Percentiles rank a stretch among this genome's conserved stretches.
phyloP scores from a whole-genome alignment of 64 coral and sea anemone species.

The Dendronephthya gigantea region DNA sequence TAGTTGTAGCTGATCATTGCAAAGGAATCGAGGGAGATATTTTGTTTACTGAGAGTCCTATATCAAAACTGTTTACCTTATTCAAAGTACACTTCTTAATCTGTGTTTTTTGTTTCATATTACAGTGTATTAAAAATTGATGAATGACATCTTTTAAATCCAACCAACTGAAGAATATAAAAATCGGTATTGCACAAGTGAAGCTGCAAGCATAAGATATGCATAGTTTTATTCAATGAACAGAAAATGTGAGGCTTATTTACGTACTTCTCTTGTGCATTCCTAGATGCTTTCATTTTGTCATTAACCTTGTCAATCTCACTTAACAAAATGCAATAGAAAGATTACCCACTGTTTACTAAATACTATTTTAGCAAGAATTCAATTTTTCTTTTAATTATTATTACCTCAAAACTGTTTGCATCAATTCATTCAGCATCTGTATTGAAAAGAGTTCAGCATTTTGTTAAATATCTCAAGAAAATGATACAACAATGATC shows the following conservation, averaged over 20 bases:
- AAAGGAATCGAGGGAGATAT: no score
- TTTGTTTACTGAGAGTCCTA: no score
- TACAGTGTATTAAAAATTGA: not conserved
- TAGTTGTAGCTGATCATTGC: not conserved
- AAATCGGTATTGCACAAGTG: not conserved
- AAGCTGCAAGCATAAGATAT: no score
- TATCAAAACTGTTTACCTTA: no score
- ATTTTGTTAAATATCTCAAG: no score
- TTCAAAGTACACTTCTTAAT: not conserved
- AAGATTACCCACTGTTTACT: not conserved
- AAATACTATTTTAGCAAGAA: not conserved
- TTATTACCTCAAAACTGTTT: not conserved
- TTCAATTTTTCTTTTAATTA: not conserved
- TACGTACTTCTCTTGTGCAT: not conserved
- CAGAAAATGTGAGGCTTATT: no score
- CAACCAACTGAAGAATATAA: not conserved
- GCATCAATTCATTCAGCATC: not conserved
- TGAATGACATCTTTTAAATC: not conserved
- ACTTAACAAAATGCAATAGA: not conserved
- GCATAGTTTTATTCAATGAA: no score
- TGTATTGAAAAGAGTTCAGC: not conserved
- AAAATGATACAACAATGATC: not conserved
- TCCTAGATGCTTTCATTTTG: not conserved
- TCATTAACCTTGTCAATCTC: not conserved
- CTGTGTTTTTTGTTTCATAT: not conserved